Percentiles rank a stretch among this genome's conserved stretches.
Evolutionary conservation across 37 sponge, comb jelly and placozoan species (phyloP).

Genomic region (Oopsacas minuta): DNA sequence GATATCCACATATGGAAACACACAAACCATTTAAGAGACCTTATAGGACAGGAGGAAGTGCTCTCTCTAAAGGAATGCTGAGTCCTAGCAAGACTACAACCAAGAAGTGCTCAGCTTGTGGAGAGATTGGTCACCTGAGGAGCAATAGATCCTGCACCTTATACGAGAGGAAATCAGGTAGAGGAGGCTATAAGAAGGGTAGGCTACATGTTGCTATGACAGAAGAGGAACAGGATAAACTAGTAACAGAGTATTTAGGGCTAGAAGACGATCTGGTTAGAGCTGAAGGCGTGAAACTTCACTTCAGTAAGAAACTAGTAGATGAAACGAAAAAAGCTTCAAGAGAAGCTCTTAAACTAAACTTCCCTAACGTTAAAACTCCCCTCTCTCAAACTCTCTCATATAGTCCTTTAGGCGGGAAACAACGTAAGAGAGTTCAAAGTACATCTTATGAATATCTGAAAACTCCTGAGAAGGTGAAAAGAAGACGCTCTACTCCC

Average conservation of each 20-base stretch:
- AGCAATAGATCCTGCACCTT: conserved; percentile 94
- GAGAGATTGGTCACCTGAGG: conserved; percentile 95
- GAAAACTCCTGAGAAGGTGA: neutral
- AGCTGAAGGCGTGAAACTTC: conserved; percentile 88
- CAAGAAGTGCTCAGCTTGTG: conserved; percentile 90
- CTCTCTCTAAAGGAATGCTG: neutral
- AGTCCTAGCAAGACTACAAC: conserved; percentile 9
- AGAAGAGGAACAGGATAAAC: conserved; percentile 43
- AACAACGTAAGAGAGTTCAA: neutral
- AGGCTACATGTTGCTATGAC: conserved; percentile 29
- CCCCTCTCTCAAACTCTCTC: neutral
- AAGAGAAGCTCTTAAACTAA: neutral
- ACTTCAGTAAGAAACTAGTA: conserved; percentile 35
- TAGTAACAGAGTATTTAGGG: conserved; percentile 27
- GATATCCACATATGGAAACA: conserved; percentile 54
- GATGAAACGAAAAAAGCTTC: conserved; percentile 20
- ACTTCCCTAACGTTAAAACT: neutral
- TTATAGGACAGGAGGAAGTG: neutral
- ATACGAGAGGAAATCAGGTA: conserved; percentile 58
- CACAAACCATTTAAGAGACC: neutral
- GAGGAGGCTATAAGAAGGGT: neutral
- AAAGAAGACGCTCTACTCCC: neutral
- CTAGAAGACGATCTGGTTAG: conserved; percentile 64
- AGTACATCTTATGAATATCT: neutral
- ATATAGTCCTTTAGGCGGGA: neutral